These are phyloP conservation scores for Garra rufa DNA, from an alignment of 2,113 vertebrate species.

Conservation along the genomic window DNA sequence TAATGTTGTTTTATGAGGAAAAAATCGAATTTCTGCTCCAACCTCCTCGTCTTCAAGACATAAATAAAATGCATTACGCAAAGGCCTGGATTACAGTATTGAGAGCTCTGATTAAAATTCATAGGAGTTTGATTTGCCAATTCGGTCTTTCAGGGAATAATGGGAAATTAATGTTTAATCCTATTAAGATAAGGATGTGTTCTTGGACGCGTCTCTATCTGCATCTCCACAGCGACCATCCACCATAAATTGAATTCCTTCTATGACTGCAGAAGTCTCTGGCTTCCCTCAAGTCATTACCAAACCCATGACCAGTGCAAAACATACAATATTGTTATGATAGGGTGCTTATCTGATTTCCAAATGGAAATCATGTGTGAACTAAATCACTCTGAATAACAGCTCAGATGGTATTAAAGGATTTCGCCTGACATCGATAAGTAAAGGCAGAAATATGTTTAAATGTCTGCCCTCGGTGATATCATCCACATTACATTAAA, in stretches of 20 bases:
- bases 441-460: constrained; percentile 32
- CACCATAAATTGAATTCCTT: constrained; percentile 55
- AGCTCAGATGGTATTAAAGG: constrained; percentile 22
- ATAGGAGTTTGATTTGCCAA: constrained; percentile 47
- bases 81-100: constrained; percentile 42
- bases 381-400: constrained; percentile 48
- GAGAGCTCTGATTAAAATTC: constrained; percentile 58
- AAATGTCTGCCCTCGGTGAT: constrained; percentile 24
- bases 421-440: constrained; percentile 33
- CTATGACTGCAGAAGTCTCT: constrained; percentile 44
- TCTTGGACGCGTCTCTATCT: constrained; percentile 44
- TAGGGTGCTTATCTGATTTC: constrained; percentile 41
- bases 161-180: constrained; percentile 60
- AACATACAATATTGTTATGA: constrained; percentile 42
- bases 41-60: constrained; percentile 32
- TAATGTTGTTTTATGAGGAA: background rate
- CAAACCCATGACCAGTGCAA: constrained; percentile 32
- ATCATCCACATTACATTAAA: constrained; percentile 28
- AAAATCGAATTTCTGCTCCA: background rate
- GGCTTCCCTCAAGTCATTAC: constrained; percentile 55
- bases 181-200: constrained; percentile 60
- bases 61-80: constrained; percentile 44
- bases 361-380: constrained; percentile 44
- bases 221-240: constrained; percentile 40
- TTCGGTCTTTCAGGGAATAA: constrained; percentile 52